Base-by-base conservation (phyloP, 2,797 vertebrate genomes). In the Eremophila alpestris region DNA sequence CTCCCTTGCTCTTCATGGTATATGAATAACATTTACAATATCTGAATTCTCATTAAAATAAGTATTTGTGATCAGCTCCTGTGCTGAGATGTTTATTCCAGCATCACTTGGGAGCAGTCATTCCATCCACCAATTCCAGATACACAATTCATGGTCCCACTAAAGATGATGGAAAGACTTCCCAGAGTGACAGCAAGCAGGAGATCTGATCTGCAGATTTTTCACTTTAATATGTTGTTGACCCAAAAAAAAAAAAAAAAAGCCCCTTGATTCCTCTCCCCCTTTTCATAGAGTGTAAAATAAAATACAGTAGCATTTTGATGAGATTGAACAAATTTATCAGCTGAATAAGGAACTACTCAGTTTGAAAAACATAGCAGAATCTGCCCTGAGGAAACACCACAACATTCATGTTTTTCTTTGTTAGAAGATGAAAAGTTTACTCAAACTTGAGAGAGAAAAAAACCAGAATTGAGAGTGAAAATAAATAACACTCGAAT, bases 221-320 rank as follows among this genome's bases (percentile, higher is more conserved):
- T 78, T 38, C 41, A 45, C 20, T 55, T 73, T 29, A 29, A 19
- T 51, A 32, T 22, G 5, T 11, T 68, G 30, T 24, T 45, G 13
- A n/a, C 18, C n/a, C n/a, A 32, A 38, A 69, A 60, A 68, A 59
- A 13, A 4, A 86, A 54, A 20, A 18, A 43, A 43, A 58, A 15
- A 91, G 6, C 38, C 43, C 43, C 41, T 70, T 55, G 51, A 82
- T 76, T 95, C 85, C 59, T 94, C 87, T 89, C 87, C 81, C 90
- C 71, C 89, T 96, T 96, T 87, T 87, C 77, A 77, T 23, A 77
- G 77, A 23, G 56, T 13, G 21, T 75, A 46, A 69, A 45, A 56
- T 15, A 55, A 40, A 41, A 8, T 63, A 38, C 41, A 63, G 56
- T 22, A 80, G 52, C 30, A 60, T 85, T 91, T 64, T 87, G 48